These are phyloP conservation scores for Neodiprion lecontei DNA, from an alignment of 1,140 invertebrate species.

Conservation along the genomic window DNA sequence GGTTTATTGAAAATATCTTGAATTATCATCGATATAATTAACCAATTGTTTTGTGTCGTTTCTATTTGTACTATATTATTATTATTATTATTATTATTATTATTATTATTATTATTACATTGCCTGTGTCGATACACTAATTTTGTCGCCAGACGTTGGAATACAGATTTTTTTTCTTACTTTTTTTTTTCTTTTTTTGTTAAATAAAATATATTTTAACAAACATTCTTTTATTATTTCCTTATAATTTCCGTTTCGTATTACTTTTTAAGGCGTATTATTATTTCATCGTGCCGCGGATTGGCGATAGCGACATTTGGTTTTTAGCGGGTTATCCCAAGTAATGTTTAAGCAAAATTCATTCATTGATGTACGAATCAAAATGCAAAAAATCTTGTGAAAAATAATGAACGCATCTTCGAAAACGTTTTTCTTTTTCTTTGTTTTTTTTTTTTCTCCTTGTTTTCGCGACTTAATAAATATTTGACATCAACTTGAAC, in stretches of 20 bases:
- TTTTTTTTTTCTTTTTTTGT: neutral
- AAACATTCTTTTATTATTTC: neutral
- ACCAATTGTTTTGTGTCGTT: conserved; percentile 37
- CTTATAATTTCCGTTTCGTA: neutral
- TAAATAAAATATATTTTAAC: neutral
- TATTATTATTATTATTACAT: conserved; percentile 21
- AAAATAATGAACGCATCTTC: too few relatives aligned
- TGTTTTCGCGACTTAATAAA: too few relatives aligned
- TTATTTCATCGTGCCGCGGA: neutral
- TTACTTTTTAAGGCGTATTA: neutral
- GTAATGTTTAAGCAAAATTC: too few relatives aligned
- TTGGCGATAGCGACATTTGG: too few relatives aligned
- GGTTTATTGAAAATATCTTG: neutral
- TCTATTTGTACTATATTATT: conserved; percentile 43
- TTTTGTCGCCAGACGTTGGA: neutral
- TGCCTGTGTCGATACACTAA: conserved; percentile 37
- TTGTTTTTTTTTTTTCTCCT: too few relatives aligned
- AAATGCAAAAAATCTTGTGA: too few relatives aligned
- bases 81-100: conserved; percentile 14
- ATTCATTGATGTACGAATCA: too few relatives aligned
- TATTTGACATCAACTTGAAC: too few relatives aligned
- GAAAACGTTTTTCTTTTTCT: too few relatives aligned
- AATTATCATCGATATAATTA: conserved; percentile 18
- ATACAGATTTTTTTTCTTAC: neutral
- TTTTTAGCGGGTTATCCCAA: too few relatives aligned